These are phyloP conservation scores for Sinelater perroti DNA, from an alignment of 2,888 invertebrate genomes.

Conservation along the genomic window DNA sequence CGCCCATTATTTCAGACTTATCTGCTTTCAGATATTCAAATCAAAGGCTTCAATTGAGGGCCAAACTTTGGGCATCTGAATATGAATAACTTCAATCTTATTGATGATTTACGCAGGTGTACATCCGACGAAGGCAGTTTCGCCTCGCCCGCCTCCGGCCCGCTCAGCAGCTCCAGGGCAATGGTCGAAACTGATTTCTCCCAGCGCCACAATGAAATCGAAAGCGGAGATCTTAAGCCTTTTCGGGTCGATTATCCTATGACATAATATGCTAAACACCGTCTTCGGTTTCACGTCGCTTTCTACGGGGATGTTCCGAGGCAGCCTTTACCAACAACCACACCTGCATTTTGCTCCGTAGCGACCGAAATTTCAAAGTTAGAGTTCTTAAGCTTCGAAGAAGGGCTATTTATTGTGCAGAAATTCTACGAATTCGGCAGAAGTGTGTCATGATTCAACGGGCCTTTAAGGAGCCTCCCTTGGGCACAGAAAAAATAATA, in stretches of 20 bases:
- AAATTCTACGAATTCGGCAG: no score
- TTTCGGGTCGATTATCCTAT: constrained; percentile 14
- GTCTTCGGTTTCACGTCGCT: neutral
- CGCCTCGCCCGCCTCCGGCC: neutral
- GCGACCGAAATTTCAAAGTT: no score
- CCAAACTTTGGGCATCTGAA: constrained; percentile 41
- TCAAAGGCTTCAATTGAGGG: constrained; percentile 41
- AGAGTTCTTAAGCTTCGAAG: no score
- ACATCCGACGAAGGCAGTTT: constrained; percentile 34
- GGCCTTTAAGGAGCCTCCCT: no score
- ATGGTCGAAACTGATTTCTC: constrained; percentile 26
- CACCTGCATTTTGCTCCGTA: no score
- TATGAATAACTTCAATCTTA: constrained; percentile 43
- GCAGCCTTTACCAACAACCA: no score
- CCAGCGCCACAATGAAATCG: constrained; percentile 28
- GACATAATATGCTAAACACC: constrained; percentile 12
- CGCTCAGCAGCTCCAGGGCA: neutral
- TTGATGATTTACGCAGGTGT: constrained; percentile 42
- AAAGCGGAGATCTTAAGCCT: constrained; percentile 21
- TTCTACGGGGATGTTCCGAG: neutral
- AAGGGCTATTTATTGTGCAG: no score
- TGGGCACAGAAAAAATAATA: no score
- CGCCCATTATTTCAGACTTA: constrained; percentile 41
- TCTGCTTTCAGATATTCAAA: constrained; percentile 42
- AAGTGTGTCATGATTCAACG: no score